Evolutionary conservation across 2,888 invertebrate genomes (phyloP), one percentile per base, ranked within the genome.

Genomic region (Chironomus riparius): DNA sequence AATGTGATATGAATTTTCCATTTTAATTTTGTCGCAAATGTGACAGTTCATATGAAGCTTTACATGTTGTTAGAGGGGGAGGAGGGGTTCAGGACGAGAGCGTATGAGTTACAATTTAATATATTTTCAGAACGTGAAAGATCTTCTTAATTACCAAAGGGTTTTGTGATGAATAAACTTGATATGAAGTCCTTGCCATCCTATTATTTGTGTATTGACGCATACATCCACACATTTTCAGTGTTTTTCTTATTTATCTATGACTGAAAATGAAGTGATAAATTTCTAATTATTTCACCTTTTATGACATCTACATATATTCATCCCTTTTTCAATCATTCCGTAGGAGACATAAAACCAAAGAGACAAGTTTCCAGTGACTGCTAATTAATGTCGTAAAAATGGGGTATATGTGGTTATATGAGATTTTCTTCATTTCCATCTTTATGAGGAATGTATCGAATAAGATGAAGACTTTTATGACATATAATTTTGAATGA

Each of bases 1-100:
- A 76, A 76, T 76, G 76, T 76, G 76, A 76, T 76, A 76, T 76
- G 76, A 76, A 76, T 76, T 76, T 76, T 68, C 69, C 69, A 76
- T 50, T 68, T 69, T 56, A 68, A 68, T 47, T 21, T 47, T 18
- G 38, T 73, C 72, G 72, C 72, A 73, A 47, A 68, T 68, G 68
- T 68, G 68, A 28, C 68, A 47, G 13, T n/a, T 28, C 68, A 28
- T 62, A 22, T 62, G 62, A 68, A 15, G 15, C 18, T 21, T 15
- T 22, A 21, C 21, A 18, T 62, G 62, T 62, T n/a, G 4, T 7
- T 18, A n/a, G 15, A 15, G 13, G 12, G 13, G 56, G 7, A 10
- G n/a, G 47, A 48, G 74, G 65, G 24, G 65, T 65, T 21, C n/a
- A 74, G 38, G 38, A 38, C 38, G 38, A 38, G 38, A 62, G 10